A percentile compares a stretch with the other conserved stretches of the same genome.
These are phyloP conservation scores for Helicoverpa zea DNA, from an alignment of 1,140 invertebrate genomes.

Conservation along the genomic window DNA sequence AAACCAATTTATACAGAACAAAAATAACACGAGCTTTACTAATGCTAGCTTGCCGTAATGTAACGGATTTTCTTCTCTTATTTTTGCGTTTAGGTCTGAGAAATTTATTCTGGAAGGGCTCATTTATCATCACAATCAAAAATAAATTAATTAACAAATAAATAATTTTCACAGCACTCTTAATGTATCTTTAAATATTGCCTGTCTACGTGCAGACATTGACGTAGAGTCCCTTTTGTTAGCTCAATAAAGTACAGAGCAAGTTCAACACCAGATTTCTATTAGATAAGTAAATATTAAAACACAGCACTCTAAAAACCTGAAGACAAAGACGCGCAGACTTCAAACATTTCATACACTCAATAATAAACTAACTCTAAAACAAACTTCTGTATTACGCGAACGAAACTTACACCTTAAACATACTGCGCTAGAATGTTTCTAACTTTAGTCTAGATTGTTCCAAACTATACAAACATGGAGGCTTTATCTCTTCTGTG, in stretches of 20 bases:
- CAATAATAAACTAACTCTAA: conserved; percentile 72
- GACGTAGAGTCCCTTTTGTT: not conserved
- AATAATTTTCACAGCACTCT: too few relatives aligned
- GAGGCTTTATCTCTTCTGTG: conserved; percentile 68
- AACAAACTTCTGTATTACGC: conserved; percentile 75
- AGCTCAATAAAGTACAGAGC: not conserved
- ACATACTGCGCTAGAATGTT: conserved; percentile 64
- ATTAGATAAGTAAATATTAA: conserved; percentile 24
- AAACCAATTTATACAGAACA: not conserved
- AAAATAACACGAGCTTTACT: too few relatives aligned
- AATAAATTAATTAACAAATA: too few relatives aligned
- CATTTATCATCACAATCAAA: too few relatives aligned
- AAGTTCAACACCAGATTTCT: not conserved
- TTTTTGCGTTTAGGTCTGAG: too few relatives aligned
- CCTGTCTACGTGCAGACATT: not conserved
- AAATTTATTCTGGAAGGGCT: too few relatives aligned
- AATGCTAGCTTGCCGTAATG: too few relatives aligned
- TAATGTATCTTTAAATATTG: too few relatives aligned
- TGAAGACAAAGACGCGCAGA: conserved; percentile 45
- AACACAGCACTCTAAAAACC: conserved; percentile 16
- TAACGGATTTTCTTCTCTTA: too few relatives aligned
- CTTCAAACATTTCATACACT: conserved; percentile 57
- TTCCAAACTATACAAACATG: conserved; percentile 69
- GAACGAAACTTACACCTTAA: conserved; percentile 76
- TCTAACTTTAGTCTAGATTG: conserved; percentile 74